Evolutionary conservation across 1,140 invertebrate species (phyloP).

Genomic region (Aphaenogaster rudis): DNA sequence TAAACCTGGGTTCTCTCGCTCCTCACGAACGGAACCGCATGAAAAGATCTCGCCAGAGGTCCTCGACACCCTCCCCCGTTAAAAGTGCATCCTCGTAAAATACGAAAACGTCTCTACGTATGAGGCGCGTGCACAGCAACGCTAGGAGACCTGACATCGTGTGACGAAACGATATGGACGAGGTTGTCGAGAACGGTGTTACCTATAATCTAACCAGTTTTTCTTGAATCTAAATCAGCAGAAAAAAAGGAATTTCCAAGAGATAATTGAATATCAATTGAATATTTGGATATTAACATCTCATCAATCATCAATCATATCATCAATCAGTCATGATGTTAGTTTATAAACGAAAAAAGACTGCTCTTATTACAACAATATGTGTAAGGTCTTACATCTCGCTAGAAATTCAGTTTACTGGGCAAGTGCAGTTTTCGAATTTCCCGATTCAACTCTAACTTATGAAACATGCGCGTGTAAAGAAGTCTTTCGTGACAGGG

Average conservation of each 20-base stretch:
- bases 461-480: not conserved
- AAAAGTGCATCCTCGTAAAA: conserved; percentile 64
- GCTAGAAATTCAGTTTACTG: not conserved
- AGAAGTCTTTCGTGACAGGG: not conserved
- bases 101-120: conserved; percentile 51
- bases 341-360: not conserved
- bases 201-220: not conserved
- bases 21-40: conserved; percentile 73
- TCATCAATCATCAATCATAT: not conserved
- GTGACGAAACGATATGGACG: not conserved
- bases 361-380: not conserved
- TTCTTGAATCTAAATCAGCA: not conserved
- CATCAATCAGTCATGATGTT: not conserved
- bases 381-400: not conserved
- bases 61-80: conserved; percentile 69
- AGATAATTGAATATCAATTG: not conserved
- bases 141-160: not conserved
- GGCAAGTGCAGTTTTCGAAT: not conserved
- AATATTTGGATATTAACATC: not conserved
- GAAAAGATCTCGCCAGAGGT: conserved; percentile 74
- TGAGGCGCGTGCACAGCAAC: conserved; percentile 14
- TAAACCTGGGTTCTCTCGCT: conserved; percentile 71
- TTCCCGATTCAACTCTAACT: conserved; percentile 13
- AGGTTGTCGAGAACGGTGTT: not conserved
- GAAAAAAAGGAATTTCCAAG: not conserved